Base-by-base conservation (phyloP, 2,888 invertebrate species). In the Leptopilina drosophilae region DNA sequence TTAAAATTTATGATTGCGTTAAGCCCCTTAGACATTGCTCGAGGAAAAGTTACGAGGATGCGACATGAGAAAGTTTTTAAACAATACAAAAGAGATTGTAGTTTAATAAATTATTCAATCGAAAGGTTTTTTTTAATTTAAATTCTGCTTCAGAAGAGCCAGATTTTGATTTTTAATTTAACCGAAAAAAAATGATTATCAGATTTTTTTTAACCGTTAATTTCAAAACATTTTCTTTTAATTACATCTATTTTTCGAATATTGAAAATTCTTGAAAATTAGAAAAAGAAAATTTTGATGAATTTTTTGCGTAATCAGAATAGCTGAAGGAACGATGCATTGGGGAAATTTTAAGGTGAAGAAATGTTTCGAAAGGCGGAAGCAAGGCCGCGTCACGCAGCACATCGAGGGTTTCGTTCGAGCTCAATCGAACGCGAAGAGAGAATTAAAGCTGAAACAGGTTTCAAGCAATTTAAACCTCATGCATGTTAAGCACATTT, bases 1-100 rank as follows among this genome's bases (percentile, higher is more conserved):
- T 88, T 84, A 86, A 86, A 87, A 88, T 87, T 87, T 85, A 85
- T 81, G 84, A 85, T 84, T 78, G 81, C 79, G 79, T 84, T 85
- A 85, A 84, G 82, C 77, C 15, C 80, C 79, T 85, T 82, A 82
- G 64, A 69, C 77, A 64, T 81, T 69, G 62, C 46, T 20, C 76
- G 15, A 46, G 64, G 73, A 64, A 46, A 69, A 66, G 73, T 26
- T 53, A 53, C 69, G 42, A 75, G 66, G 69, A 75, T 56, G 56
- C 53, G 76, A 53, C 80, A 80, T 62, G 62, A n/a, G 62, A 79
- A 86, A 85, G 69, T 87, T 86, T 77, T 20, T 40, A 78, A 83
- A 86, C 83, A 87, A 84, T 81, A 67, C 64, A 46, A 77, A 33
- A 26, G 59, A 9, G 49, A 49, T 79, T 75, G 77, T 65, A 64